Evolutionary conservation across 2,888 invertebrate genomes (phyloP), one percentile per base, ranked within the genome.

Genomic region (Eupeodes latifasciatus): DNA sequence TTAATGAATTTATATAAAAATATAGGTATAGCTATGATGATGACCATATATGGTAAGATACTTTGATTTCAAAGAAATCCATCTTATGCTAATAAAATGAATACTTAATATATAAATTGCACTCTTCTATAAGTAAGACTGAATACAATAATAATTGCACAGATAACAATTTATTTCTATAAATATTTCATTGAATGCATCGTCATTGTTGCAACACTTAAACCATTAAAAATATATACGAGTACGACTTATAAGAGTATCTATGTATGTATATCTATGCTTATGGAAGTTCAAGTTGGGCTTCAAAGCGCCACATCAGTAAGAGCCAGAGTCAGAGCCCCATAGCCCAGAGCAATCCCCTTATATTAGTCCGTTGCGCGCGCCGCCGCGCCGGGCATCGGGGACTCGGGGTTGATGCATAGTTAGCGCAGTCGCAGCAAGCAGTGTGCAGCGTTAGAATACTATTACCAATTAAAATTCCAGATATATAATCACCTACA

Each of bases 401-500:
- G 4, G 3, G 40, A 27, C 27, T 27, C 27, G 27, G 27, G 27
- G 27, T 27, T 27, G 27, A 27, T 27, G 27, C 27, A 27, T 27
- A 27, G 27, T 27, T 27, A 27, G 40, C 40, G 40, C 40, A 40
- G 40, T 40, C 9, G 40, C 40, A 40, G 40, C 9, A 7, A 9
- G 44, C 47, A 59, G 27, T 74, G 79, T 69, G 61, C 36, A 76
- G 53, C 66, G 44, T 72, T 64, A 71, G 61, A 71, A 71, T 59
- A 80, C 64, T 66, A 55, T 71, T 55, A 76, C 79, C 87, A 87
- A 84, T 87, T 81, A 87, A 84, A 72, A 77, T 87, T 84, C 87
- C 87, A 77, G 51, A 77, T 87, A 81, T 81, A 77, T 87, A 76
- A 87, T 71, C 83, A 80, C 62, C 80, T 77, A 87, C 77, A 82